These are phyloP conservation scores for Oryzias curvinotus DNA, from an alignment of 2,113 vertebrate genomes.

Conservation along the genomic window DNA sequence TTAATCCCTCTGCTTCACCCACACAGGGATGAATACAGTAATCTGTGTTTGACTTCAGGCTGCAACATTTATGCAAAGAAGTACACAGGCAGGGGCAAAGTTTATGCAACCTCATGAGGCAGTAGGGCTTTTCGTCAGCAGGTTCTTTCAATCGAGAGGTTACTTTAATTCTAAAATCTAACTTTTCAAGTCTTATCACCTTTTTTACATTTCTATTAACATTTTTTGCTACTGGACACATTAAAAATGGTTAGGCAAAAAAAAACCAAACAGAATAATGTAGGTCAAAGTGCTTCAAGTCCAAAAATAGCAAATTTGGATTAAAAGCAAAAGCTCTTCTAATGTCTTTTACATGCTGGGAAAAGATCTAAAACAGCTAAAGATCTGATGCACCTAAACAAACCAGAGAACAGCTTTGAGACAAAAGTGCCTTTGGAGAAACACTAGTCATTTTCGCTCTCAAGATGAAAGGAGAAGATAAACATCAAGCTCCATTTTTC, in stretches of 20 bases:
- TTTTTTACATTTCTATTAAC: background rate
- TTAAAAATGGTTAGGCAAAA: background rate
- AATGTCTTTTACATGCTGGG: background rate
- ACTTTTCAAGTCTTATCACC: background rate
- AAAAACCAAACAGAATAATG: background rate
- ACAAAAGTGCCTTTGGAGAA: conserved; percentile 6
- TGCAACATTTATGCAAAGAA: conserved; percentile 19
- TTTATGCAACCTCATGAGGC: no score
- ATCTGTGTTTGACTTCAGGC: conserved; percentile 19
- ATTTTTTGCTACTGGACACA: conserved; percentile 1
- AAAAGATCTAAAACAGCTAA: conserved; percentile 2
- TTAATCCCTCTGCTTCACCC: conserved; percentile 49
- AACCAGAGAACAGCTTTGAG: conserved; percentile 17
- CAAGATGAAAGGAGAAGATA: conserved; percentile 14
- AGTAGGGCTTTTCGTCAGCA: no score
- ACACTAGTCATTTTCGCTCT: conserved; percentile 25
- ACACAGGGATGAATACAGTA: conserved; percentile 25
- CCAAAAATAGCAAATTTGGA: conserved; percentile 2
- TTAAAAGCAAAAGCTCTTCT: conserved; percentile 1
- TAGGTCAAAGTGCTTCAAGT: background rate
- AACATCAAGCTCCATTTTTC: conserved; percentile 32
- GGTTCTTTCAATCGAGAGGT: no score
- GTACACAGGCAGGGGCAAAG: background rate
- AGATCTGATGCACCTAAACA: conserved; percentile 1
- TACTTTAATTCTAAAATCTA: background rate